Conservation (phyloP, 53 echinoderm and acorn worm genomes). For the Crossaster papposus region DNA sequence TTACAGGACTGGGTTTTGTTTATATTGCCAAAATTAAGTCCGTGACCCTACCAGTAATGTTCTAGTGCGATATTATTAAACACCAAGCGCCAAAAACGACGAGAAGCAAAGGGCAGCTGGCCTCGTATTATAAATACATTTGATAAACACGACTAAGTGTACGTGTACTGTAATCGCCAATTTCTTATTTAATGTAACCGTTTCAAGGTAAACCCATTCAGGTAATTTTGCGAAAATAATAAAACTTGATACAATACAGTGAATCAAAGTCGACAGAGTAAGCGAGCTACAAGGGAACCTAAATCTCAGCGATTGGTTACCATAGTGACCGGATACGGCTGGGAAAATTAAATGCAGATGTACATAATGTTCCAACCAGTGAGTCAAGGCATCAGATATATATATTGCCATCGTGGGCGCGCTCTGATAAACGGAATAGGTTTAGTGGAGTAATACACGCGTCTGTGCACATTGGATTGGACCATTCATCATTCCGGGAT, state of each 20-base stretch:
- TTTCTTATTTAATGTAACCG: too few relatives aligned
- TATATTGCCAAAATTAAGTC: background rate
- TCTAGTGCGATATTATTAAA: background rate
- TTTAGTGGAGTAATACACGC: too few relatives aligned
- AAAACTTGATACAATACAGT: background rate
- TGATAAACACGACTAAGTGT: too few relatives aligned
- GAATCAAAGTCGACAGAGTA: background rate
- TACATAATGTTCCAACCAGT: background rate
- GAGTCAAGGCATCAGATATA: background rate
- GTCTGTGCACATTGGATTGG: too few relatives aligned
- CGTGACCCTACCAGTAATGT: background rate
- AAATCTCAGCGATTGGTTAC: background rate
- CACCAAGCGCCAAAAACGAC: background rate
- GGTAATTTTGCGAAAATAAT: background rate
- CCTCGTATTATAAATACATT: too few relatives aligned
- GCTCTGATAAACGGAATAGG: too few relatives aligned
- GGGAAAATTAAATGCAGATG: background rate
- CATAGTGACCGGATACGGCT: background rate
- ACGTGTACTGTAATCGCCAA: too few relatives aligned
- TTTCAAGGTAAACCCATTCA: background rate
- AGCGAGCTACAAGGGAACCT: background rate
- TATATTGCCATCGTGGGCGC: too few relatives aligned
- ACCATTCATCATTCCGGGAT: too few relatives aligned
- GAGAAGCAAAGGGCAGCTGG: too few relatives aligned
- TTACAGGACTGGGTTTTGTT: background rate